Evolutionary conservation across 2,797 vertebrate species (phyloP).

Genomic region (Hydrolagus colliei): DNA sequence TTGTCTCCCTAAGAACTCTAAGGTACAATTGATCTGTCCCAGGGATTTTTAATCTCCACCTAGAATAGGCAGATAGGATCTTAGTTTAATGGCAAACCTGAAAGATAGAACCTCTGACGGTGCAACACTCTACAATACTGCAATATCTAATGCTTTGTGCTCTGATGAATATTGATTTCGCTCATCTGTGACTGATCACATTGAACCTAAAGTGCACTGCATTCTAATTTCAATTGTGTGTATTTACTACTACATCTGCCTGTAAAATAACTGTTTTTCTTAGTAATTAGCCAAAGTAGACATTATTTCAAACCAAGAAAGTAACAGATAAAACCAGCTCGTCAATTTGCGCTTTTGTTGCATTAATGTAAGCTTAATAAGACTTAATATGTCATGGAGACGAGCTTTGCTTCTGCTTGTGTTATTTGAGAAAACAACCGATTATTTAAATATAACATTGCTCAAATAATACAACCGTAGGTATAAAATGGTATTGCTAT

Average conservation of each 20-base stretch:
- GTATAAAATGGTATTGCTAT: neutral
- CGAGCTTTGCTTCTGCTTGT: neutral
- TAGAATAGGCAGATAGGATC: too few relatives aligned
- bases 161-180: neutral
- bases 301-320: neutral
- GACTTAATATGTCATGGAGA: neutral
- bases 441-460: neutral
- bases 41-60: too few relatives aligned
- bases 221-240: slow-evolving; percentile 9
- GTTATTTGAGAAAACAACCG: neutral
- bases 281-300: too few relatives aligned
- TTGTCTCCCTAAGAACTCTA: too few relatives aligned
- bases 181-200: neutral
- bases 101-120: too few relatives aligned
- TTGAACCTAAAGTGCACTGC: neutral
- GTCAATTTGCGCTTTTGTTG: slow-evolving; percentile 6
- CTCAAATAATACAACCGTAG: neutral
- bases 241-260: too few relatives aligned
- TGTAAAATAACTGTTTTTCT: too few relatives aligned
- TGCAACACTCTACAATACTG: too few relatives aligned
- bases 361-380: slow-evolving; percentile 6
- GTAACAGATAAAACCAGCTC: neutral
- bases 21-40: too few relatives aligned
- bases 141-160: neutral
- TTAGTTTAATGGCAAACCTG: too few relatives aligned